A percentile compares a stretch with the other conserved stretches of the same genome.
These are phyloP conservation scores for Sakesphorus luctuosus DNA, from an alignment of 2,113 vertebrate species.

Conservation along the genomic window DNA sequence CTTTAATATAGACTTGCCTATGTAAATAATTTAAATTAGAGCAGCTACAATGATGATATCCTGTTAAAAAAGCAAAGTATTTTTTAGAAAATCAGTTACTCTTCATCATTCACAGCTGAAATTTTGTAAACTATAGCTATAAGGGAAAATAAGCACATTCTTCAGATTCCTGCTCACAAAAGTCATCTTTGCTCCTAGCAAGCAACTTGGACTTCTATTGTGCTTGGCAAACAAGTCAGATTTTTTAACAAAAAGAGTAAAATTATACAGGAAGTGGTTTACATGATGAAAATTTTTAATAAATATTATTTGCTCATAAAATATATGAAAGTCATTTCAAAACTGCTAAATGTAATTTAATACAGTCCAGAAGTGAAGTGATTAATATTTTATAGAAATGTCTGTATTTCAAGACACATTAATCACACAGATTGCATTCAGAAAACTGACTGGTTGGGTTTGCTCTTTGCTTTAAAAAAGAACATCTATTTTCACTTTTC, in stretches of 20 bases:
- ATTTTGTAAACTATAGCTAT: conserved; percentile 51
- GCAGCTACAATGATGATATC: neutral
- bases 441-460: conserved; percentile 42
- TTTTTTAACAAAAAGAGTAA: conserved; percentile 35
- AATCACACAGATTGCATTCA: conserved; percentile 27
- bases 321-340: conserved; percentile 17
- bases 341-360: conserved; percentile 35
- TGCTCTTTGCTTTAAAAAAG: conserved; percentile 27
- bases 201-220: conserved; percentile 46
- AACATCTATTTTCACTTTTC: neutral
- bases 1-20: neutral
- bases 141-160: conserved; percentile 66
- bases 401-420: conserved; percentile 59
- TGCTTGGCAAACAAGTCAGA: conserved; percentile 33
- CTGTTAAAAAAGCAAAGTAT: neutral
- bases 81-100: neutral
- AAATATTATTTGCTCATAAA: conserved; percentile 36
- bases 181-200: conserved; percentile 38
- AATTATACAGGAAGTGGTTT: conserved; percentile 34
- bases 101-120: conserved; percentile 48
- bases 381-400: conserved; percentile 59
- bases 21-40: conserved; percentile 19
- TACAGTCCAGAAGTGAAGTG: conserved; percentile 54
- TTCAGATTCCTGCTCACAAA: conserved; percentile 66
- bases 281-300: conserved; percentile 14